Conservation (phyloP, 2,113 vertebrate species). For the Panthera tigris region DNA sequence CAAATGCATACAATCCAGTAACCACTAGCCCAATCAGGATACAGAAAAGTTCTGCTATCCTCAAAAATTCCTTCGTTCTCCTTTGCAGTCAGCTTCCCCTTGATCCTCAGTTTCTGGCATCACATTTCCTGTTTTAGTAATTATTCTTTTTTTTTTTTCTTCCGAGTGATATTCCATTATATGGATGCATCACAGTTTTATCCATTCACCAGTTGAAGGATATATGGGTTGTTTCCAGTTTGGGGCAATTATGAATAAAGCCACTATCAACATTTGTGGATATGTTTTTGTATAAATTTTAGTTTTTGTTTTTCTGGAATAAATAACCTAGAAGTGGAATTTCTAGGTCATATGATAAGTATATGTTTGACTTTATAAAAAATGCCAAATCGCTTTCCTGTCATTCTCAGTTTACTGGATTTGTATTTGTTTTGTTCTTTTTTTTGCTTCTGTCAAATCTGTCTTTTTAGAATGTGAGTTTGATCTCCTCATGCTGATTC, state of each 20-base stretch:
- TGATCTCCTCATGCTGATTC: neutral
- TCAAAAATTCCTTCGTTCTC: neutral
- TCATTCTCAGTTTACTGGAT: neutral
- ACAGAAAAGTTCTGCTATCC: neutral
- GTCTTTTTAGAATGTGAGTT: neutral
- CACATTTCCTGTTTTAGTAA: neutral
- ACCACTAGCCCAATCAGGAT: neutral
- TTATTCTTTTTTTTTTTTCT: conserved; percentile 36
- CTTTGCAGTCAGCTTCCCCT: neutral
- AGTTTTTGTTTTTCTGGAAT: conserved; percentile 19
- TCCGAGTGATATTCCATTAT: conserved; percentile 14
- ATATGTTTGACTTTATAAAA: conserved; percentile 30
- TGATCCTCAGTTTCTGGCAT: neutral
- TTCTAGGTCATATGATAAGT: conserved; percentile 22
- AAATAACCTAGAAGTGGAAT: neutral
- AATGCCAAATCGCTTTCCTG: neutral
- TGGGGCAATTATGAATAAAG: conserved; percentile 21
- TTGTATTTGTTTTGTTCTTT: conserved; percentile 42
- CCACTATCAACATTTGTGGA: neutral
- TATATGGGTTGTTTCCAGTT: conserved; percentile 25
- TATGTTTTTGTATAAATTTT: neutral
- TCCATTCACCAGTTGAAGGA: neutral
- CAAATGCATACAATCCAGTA: neutral
- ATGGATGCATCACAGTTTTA: neutral
- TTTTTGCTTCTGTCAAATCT: conserved; percentile 3